phyloP scores from a whole-genome alignment of 2,113 vertebrate species.

The Burhinus bistriatus region DNA sequence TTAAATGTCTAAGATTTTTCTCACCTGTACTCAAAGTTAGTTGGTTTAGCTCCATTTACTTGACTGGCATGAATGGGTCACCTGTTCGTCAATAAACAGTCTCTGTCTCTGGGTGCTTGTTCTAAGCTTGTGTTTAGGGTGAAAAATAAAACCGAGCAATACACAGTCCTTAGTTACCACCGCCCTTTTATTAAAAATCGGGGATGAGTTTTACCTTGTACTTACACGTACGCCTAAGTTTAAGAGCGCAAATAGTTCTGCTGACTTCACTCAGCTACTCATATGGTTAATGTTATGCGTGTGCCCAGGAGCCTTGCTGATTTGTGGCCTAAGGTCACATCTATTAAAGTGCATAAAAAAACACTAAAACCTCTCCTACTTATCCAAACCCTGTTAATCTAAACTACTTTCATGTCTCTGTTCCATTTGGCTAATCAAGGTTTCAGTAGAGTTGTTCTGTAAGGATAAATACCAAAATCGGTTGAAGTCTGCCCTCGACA shows the following conservation, averaged over 20 bases:
- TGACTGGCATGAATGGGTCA: background rate
- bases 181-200: background rate
- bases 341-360: slow-evolving; percentile 51
- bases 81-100: background rate
- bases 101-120: background rate
- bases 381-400: slow-evolving; percentile 59
- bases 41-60: background rate
- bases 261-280: slow-evolving; percentile 6
- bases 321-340: slow-evolving; percentile 57
- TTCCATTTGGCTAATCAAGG: slow-evolving; percentile 64
- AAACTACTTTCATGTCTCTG: slow-evolving; percentile 61
- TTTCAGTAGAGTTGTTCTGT: slow-evolving; percentile 18
- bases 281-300: slow-evolving; percentile 6
- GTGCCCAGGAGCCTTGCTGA: slow-evolving; percentile 36
- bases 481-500: slow-evolving; percentile 35
- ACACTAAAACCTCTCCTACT: slow-evolving; percentile 45
- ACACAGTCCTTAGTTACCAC: background rate
- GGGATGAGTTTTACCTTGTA: background rate
- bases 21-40: background rate
- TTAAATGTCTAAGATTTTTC: background rate
- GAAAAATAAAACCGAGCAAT: background rate
- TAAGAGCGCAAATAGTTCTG: background rate
- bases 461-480: slow-evolving; percentile 36
- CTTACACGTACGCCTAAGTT: background rate
- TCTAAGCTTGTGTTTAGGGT: background rate